Percentiles rank a stretch among this genome's conserved stretches.
Evolutionary conservation across 2,113 vertebrate species (phyloP).

Genomic region (Pseudorasbora parva): DNA sequence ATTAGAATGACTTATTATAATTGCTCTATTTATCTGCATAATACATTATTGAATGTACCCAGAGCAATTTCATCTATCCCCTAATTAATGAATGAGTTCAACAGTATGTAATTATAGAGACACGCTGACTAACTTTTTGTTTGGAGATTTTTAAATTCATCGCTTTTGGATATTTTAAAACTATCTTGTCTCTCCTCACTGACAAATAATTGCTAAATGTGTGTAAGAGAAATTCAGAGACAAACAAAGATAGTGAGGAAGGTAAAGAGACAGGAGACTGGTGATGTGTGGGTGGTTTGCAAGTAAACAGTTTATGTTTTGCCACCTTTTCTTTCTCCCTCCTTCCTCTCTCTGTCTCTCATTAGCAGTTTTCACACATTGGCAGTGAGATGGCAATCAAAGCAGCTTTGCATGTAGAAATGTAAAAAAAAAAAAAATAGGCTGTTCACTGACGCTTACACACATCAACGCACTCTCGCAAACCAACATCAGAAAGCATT

Average conservation of each 20-base stretch:
- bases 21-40: slow-evolving; percentile 64
- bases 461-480: not conserved
- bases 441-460: slow-evolving; percentile 10
- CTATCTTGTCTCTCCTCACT: not conserved
- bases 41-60: slow-evolving; percentile 60
- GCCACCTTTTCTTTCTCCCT: slow-evolving; percentile 33
- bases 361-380: slow-evolving; percentile 64
- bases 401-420: slow-evolving; percentile 42
- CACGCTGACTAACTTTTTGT: slow-evolving; percentile 55
- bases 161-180: slow-evolving; percentile 50
- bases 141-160: slow-evolving; percentile 57
- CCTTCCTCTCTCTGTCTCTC: slow-evolving; percentile 45
- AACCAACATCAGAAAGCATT: slow-evolving; percentile 8
- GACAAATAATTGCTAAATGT: slow-evolving; percentile 19
- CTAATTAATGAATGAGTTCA: slow-evolving; percentile 69
- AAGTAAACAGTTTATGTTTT: slow-evolving; percentile 47
- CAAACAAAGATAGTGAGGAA: slow-evolving; percentile 19
- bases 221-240: not conserved
- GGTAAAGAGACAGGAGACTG: slow-evolving; percentile 24
- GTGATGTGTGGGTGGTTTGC: slow-evolving; percentile 45
- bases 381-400: slow-evolving; percentile 68
- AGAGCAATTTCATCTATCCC: slow-evolving; percentile 64
- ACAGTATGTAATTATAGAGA: slow-evolving; percentile 61
- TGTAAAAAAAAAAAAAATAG: slow-evolving; percentile 11
- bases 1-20: slow-evolving; percentile 64